A percentile compares a stretch with the other conserved stretches of the same genome.
phyloP scores from a whole-genome alignment of 1,140 invertebrate species.

The Hylaeus volcanicus region DNA sequence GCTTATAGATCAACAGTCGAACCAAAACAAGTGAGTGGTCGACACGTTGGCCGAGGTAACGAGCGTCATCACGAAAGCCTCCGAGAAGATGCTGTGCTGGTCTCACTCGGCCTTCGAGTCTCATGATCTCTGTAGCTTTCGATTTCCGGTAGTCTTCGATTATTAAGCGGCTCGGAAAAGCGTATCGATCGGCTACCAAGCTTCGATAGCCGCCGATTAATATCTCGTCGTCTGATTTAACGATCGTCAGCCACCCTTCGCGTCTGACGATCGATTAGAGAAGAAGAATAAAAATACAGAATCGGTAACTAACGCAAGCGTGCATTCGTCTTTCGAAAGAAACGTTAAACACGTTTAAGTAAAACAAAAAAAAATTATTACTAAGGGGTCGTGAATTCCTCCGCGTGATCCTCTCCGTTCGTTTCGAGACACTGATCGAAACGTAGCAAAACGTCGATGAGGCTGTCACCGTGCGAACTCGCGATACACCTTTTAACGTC shows the following conservation, averaged over 20 bases:
- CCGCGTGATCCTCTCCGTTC: constrained; percentile 52
- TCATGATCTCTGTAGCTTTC: constrained; percentile 75
- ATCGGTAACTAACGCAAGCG: constrained; percentile 13
- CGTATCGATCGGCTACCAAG: constrained; percentile 33
- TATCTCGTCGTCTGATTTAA: constrained; percentile 55
- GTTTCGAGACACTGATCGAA: constrained; percentile 53
- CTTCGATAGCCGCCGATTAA: constrained; percentile 40
- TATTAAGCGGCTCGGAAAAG: constrained; percentile 57
- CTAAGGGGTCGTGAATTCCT: not conserved
- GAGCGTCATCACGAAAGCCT: constrained; percentile 70
- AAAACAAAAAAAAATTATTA: constrained; percentile 3
- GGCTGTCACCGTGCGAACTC: constrained; percentile 9
- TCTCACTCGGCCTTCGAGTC: constrained; percentile 73
- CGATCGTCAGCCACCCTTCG: constrained; percentile 25
- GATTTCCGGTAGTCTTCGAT: constrained; percentile 76
- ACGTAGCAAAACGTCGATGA: constrained; percentile 41
- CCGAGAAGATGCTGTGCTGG: constrained; percentile 71
- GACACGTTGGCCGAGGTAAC: constrained; percentile 75
- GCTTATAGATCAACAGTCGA: constrained; percentile 66
- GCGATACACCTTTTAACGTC: constrained; percentile 11
- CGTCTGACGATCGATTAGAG: constrained; percentile 13
- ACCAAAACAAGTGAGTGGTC: constrained; percentile 78
- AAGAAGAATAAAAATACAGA: not conserved
- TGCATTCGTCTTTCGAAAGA: constrained; percentile 28
- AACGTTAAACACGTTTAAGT: constrained; percentile 32